A percentile compares a stretch with the other conserved stretches of the same genome.
These are phyloP conservation scores for Congeria kusceri DNA, from an alignment of 2,888 invertebrate genomes.

Conservation along the genomic window DNA sequence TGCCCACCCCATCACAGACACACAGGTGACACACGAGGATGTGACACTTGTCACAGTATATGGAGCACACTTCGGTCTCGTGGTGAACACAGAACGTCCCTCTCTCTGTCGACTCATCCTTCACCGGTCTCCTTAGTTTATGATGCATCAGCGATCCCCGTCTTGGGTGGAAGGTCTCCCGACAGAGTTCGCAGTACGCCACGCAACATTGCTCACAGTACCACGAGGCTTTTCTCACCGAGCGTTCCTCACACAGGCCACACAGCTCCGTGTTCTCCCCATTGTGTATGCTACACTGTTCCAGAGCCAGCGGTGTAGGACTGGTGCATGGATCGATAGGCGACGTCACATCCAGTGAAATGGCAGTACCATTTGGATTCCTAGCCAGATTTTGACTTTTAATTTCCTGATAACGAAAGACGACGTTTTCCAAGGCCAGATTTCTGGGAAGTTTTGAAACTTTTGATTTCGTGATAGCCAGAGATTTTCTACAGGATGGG, in stretches of 20 bases:
- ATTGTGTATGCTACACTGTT: slow-evolving; percentile 38
- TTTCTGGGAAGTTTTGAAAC: slow-evolving; percentile 79
- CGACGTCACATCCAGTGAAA: slow-evolving; percentile 52
- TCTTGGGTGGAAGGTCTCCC: slow-evolving; percentile 79
- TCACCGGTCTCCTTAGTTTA: slow-evolving; percentile 65
- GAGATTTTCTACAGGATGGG: slow-evolving; percentile 80
- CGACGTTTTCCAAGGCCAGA: slow-evolving; percentile 82
- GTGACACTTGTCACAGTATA: slow-evolving; percentile 82
- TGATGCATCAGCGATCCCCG: slow-evolving; percentile 78
- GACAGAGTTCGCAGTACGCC: slow-evolving; percentile 79
- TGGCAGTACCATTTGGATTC: slow-evolving; percentile 69
- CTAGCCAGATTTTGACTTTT: slow-evolving; percentile 75
- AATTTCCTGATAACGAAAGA: slow-evolving; percentile 82
- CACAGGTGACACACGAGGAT: slow-evolving; percentile 81
- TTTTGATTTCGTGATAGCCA: slow-evolving; percentile 69
- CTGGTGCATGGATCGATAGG: slow-evolving; percentile 19
- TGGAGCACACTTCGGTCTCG: slow-evolving; percentile 72
- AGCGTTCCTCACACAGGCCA: slow-evolving; percentile 77
- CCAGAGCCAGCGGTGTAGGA: slow-evolving; percentile 12
- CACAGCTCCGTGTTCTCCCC: slow-evolving; percentile 65
- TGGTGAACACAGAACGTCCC: slow-evolving; percentile 78
- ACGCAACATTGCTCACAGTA: slow-evolving; percentile 82
- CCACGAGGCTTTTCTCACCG: slow-evolving; percentile 74
- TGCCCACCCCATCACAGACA: slow-evolving; percentile 82
- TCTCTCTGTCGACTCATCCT: slow-evolving; percentile 59